phyloP scores from a whole-genome alignment of 2,113 vertebrate species.

The Oryzias javanicus region DNA sequence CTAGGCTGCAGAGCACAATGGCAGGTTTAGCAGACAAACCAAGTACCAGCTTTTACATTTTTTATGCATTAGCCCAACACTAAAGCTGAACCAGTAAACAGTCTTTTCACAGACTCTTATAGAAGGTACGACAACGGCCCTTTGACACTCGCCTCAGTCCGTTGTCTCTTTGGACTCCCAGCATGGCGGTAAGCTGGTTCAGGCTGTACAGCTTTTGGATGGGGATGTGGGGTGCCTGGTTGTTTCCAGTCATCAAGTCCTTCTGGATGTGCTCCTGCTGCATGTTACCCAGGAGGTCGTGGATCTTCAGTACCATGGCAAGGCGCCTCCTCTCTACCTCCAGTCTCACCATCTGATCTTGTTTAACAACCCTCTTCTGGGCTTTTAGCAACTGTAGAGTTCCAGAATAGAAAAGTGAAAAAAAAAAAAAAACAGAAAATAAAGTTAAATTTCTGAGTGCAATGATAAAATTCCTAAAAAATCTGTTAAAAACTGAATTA shows the following conservation, averaged over 20 bases:
- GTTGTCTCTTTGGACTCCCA: constrained; percentile 81
- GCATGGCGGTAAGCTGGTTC: constrained; percentile 82
- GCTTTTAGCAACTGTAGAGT: constrained; percentile 84
- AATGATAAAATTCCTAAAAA: no score
- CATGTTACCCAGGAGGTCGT: constrained; percentile 86
- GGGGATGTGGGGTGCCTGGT: constrained; percentile 81
- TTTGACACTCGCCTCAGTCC: constrained; percentile 75
- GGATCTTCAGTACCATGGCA: constrained; percentile 84
- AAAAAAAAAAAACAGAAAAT: no score
- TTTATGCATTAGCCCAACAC: neutral
- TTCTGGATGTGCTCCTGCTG: constrained; percentile 83
- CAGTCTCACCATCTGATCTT: constrained; percentile 79
- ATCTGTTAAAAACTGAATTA: no score
- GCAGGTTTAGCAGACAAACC: neutral
- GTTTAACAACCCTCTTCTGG: constrained; percentile 84
- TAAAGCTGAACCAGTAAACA: neutral
- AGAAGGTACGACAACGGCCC: no score
- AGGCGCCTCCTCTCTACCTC: constrained; percentile 86
- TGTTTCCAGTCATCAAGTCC: constrained; percentile 81
- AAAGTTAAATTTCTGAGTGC: no score
- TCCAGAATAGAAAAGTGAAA: no score
- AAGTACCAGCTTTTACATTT: neutral
- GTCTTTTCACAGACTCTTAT: neutral
- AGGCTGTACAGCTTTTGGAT: constrained; percentile 85
- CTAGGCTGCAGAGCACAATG: constrained; percentile 75